Base-by-base conservation (phyloP, 2,797 vertebrate species). In the Ctenopoma kingsleyae region DNA sequence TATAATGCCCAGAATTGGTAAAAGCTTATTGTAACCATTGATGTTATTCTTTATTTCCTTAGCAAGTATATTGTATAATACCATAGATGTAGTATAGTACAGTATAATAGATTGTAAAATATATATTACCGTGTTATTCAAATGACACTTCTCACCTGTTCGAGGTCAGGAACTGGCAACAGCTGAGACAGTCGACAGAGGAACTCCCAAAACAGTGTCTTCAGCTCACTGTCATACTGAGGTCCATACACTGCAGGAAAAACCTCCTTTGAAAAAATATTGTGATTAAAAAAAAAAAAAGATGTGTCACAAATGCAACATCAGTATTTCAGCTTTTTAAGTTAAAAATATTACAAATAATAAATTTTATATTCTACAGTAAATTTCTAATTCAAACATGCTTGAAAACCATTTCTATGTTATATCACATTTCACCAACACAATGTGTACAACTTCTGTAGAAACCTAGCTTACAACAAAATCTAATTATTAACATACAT, bases 201-300 rank as follows among this genome's bases (percentile, higher is more conserved):
- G 36, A 96, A 96, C 83, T 96, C 95, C 25, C 92, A 94, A 30
- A 96, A 91, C 46, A 97, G 87, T 7, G 85, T 94, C 78, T 95
- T 93, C 69, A 96, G 73, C 30, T 95, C 94, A 4, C 41, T 54
- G 65, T 96, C 76, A 55, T 94, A 96, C 36, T 84, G 75, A 30
- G 93, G 80, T 20, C 96, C 95, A 38, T 91, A 96, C 55, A 95
- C 93, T 1, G 78, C 81, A 51, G 94, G 91, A 62, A 96, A 94
- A 2, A 92, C 77, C 43, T 94, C 91, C 96, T 97, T 53, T 36
- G n/a, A 71, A 59, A 48, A 3, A 49, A 11, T 22, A 55, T 1
- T 23, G 6, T 30, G 2, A 60, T 32, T 8, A 30, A 7, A 30
- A 30, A 15, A 7, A 30, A 30, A 15, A 16, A 52, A 63, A 44